A percentile compares a stretch with the other conserved stretches of the same genome.
These are phyloP conservation scores for Hemistola chrysoprasaria DNA, from an alignment of 2,888 invertebrate species.

Conservation along the genomic window DNA sequence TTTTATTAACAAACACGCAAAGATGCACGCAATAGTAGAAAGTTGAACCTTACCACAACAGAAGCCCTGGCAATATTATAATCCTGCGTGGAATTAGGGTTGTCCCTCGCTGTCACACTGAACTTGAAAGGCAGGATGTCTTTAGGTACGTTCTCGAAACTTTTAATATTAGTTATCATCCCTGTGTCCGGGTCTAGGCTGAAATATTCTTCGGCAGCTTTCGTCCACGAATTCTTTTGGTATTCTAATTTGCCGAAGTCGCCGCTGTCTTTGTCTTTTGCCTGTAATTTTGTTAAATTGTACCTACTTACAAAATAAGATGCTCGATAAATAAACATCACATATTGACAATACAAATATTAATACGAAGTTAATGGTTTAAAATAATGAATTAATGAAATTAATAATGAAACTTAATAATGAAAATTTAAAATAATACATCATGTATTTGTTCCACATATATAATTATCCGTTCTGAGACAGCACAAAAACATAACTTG, in stretches of 20 bases:
- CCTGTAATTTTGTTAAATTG: slow-evolving; percentile 80
- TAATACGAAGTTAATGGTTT: too few species aligned
- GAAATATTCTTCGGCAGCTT: slow-evolving; percentile 84
- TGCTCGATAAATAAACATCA: too few species aligned
- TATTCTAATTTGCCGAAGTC: slow-evolving; percentile 91
- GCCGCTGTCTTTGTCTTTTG: slow-evolving; percentile 93
- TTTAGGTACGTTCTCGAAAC: slow-evolving; percentile 85
- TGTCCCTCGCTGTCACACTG: slow-evolving; percentile 87
- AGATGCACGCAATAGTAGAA: neutral
- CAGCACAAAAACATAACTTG: too few species aligned
- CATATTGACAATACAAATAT: too few species aligned
- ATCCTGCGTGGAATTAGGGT: slow-evolving; percentile 84
- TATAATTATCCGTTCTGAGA: too few species aligned
- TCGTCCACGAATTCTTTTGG: slow-evolving; percentile 74
- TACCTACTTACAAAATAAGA: too few species aligned
- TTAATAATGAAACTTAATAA: too few species aligned
- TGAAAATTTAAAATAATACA: too few species aligned
- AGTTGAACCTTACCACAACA: slow-evolving; percentile 81
- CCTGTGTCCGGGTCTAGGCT: slow-evolving; percentile 88
- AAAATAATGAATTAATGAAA: too few species aligned
- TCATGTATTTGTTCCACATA: too few species aligned
- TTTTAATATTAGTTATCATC: slow-evolving; percentile 87
- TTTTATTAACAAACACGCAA: too few species aligned
- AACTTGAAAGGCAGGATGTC: slow-evolving; percentile 88
- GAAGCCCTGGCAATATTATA: slow-evolving; percentile 84